Percentiles rank a stretch among this genome's conserved stretches.
Evolutionary conservation across 2,888 invertebrate species (phyloP).

Genomic region (Stenotaenia linearis): DNA sequence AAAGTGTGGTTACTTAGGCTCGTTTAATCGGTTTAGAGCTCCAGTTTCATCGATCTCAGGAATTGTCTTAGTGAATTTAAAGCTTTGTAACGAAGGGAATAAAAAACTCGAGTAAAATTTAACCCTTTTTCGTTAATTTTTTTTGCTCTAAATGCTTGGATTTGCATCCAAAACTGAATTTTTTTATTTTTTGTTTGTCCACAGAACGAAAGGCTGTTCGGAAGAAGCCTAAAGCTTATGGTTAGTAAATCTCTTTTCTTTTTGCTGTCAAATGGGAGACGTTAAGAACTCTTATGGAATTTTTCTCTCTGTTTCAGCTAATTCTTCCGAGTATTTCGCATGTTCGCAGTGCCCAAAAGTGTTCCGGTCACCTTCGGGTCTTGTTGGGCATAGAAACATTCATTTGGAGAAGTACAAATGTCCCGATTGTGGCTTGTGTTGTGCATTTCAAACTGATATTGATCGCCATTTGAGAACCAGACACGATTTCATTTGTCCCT

Average conservation of each 20-base stretch:
- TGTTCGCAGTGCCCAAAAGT: neutral
- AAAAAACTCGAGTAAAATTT: too few relatives aligned
- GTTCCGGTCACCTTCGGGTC: neutral
- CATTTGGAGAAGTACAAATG: neutral
- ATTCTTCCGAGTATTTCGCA: neutral
- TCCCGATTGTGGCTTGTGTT: neutral
- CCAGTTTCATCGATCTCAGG: too few relatives aligned
- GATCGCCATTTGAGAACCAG: neutral
- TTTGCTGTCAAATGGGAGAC: too few relatives aligned
- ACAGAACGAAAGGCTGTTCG: neutral
- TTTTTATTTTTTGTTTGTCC: neutral
- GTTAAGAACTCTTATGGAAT: too few relatives aligned
- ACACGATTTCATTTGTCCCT: neutral
- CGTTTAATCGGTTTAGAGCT: too few relatives aligned
- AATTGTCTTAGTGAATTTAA: too few relatives aligned
- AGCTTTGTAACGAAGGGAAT: too few relatives aligned
- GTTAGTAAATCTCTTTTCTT: neutral
- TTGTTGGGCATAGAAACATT: neutral
- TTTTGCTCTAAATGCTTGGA: neutral
- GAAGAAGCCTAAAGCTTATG: neutral
- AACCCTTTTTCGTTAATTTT: too few relatives aligned
- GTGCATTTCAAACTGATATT: slow-evolving; percentile 6
- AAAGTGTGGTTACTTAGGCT: too few relatives aligned
- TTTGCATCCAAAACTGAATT: neutral
- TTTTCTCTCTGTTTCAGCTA: too few relatives aligned